phyloP scores from a whole-genome alignment of 2,113 vertebrate genomes.

The Opisthocomus hoazin region DNA sequence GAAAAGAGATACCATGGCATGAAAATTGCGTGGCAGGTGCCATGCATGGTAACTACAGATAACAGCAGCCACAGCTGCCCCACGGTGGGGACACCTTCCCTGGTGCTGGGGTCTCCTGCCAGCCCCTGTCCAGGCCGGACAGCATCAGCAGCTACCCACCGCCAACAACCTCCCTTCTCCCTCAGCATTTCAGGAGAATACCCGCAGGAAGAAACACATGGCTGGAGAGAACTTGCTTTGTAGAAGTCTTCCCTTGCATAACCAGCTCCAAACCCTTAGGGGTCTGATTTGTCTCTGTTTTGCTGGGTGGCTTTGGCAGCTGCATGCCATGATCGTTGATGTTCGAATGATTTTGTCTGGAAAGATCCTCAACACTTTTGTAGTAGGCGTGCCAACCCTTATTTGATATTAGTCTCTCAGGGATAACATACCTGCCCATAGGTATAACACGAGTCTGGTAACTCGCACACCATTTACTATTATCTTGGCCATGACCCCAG shows the following conservation, averaged over 20 bases:
- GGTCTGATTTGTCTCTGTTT: background rate
- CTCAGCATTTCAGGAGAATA: background rate
- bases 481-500: background rate
- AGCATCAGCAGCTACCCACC: background rate
- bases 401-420: background rate
- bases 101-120: background rate
- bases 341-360: background rate
- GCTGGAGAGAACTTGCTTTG: background rate
- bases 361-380: background rate
- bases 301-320: background rate
- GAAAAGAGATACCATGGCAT: background rate
- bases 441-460: background rate
- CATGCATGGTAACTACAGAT: background rate
- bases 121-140: rapidly evolving
- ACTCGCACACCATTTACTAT: background rate
- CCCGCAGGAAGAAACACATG: rapidly evolving
- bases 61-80: background rate
- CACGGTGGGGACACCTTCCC: rapidly evolving
- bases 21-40: background rate
- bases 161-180: rapidly evolving
- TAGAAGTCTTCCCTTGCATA: background rate
- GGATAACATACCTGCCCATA: background rate
- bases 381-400: background rate
- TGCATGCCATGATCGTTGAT: background rate
- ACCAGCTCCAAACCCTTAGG: background rate